Percentiles rank a stretch among this genome's conserved stretches.
phyloP scores from a whole-genome alignment of 2,888 invertebrate species.

The Drosophila seclusa region DNA sequence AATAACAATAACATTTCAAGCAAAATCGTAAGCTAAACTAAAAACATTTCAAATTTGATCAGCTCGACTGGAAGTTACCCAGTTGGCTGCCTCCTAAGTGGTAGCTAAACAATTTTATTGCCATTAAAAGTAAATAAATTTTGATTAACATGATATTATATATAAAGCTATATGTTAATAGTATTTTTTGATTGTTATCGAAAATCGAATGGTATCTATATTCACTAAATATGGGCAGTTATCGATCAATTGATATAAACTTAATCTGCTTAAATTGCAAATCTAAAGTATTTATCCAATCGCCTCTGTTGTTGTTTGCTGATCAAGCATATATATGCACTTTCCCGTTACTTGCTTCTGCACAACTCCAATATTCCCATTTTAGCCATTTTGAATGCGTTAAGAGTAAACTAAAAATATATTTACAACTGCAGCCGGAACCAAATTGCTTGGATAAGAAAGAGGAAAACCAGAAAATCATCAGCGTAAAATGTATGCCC shows the following conservation, averaged over 20 bases:
- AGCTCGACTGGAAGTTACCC: conserved; percentile 11
- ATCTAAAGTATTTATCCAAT: background rate
- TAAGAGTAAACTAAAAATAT: background rate
- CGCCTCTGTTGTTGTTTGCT: background rate
- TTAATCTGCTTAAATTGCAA: background rate
- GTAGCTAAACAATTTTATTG: background rate
- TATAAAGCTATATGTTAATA: too few relatives aligned
- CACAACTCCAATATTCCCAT: background rate
- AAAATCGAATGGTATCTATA: background rate
- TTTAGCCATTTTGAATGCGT: background rate
- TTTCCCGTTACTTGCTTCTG: background rate
- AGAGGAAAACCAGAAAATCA: background rate
- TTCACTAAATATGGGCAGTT: too few relatives aligned
- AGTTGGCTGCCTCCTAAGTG: background rate
- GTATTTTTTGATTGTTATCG: background rate
- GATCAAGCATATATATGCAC: background rate
- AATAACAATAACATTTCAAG: conserved; percentile 9
- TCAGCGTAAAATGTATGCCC: background rate
- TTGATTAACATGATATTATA: too few relatives aligned
- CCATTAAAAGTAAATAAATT: too few relatives aligned
- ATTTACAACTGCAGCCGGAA: background rate
- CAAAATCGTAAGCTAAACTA: conserved; percentile 15
- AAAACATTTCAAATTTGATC: background rate
- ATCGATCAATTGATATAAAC: background rate
- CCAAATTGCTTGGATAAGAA: conserved; percentile 1